A percentile compares a stretch with the other conserved stretches of the same genome.
phyloP scores from a whole-genome alignment of 2,797 vertebrate genomes.

The Smutsia temminckii region DNA sequence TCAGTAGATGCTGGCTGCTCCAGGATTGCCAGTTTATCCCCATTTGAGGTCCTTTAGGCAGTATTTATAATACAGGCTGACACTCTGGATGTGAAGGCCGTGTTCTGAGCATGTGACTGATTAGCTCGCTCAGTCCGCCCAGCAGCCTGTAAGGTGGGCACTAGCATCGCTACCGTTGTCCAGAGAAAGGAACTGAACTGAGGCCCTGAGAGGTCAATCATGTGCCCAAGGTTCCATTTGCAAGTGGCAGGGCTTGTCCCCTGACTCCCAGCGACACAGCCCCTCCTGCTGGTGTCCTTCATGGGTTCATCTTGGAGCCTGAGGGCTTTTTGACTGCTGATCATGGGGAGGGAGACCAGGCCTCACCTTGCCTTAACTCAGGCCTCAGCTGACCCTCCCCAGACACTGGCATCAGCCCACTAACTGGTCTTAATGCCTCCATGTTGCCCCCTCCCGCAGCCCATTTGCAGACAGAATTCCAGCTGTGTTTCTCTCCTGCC shows the following conservation, averaged over 20 bases:
- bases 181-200: background rate
- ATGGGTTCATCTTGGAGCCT: background rate
- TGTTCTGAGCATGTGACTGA: background rate
- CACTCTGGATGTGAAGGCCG: background rate
- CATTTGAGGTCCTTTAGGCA: background rate
- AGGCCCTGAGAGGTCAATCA: background rate
- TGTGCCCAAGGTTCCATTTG: no score
- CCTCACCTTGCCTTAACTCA: background rate
- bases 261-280: background rate
- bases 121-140: background rate
- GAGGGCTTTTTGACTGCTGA: background rate
- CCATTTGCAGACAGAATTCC: background rate
- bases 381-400: background rate
- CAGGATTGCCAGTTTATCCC: no score
- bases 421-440: background rate
- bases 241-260: background rate
- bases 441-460: accelerated
- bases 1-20: background rate
- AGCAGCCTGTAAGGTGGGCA: background rate
- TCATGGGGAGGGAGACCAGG: background rate
- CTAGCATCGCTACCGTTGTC: background rate
- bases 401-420: no score
- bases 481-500: background rate
- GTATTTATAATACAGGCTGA: background rate
- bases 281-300: background rate